These are phyloP conservation scores for Rhinopomastus cyanomelas DNA, from an alignment of 2,113 vertebrate genomes.

Conservation along the genomic window DNA sequence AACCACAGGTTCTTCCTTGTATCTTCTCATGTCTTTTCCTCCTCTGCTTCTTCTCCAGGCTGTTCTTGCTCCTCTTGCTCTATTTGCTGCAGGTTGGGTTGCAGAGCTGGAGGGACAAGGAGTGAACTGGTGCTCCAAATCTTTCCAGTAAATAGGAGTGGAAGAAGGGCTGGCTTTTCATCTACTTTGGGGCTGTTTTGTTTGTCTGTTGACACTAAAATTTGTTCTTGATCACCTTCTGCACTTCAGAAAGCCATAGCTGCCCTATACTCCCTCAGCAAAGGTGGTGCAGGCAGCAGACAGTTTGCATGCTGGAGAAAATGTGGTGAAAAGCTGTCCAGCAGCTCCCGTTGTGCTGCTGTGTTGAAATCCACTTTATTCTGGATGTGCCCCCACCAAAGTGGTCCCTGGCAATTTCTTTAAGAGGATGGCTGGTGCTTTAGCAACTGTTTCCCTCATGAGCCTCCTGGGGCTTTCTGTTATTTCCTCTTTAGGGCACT, in stretches of 20 bases:
- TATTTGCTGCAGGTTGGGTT: not conserved
- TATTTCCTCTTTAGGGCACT: not conserved
- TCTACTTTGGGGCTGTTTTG: not conserved
- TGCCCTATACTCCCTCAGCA: not conserved
- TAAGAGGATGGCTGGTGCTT: not conserved
- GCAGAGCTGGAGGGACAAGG: not conserved
- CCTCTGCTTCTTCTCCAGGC: not conserved
- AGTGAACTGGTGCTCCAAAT: not conserved
- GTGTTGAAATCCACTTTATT: not conserved
- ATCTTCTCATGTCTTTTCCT: not conserved
- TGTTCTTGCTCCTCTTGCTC: not conserved
- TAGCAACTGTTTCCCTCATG: not conserved
- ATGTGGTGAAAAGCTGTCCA: not conserved
- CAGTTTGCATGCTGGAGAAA: not conserved
- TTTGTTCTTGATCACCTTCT: not conserved
- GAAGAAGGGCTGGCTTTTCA: not conserved
- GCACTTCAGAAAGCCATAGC: not conserved
- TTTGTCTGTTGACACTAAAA: not conserved
- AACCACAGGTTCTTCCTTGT: not conserved
- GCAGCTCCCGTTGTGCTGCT: not conserved
- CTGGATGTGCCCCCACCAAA: not conserved
- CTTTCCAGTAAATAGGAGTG: not conserved
- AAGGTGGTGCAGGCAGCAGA: not conserved
- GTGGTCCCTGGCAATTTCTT: not conserved
- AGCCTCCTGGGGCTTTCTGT: not conserved